phyloP scores from a whole-genome alignment of 2,797 vertebrate genomes.

The Taeniopygia guttata region DNA sequence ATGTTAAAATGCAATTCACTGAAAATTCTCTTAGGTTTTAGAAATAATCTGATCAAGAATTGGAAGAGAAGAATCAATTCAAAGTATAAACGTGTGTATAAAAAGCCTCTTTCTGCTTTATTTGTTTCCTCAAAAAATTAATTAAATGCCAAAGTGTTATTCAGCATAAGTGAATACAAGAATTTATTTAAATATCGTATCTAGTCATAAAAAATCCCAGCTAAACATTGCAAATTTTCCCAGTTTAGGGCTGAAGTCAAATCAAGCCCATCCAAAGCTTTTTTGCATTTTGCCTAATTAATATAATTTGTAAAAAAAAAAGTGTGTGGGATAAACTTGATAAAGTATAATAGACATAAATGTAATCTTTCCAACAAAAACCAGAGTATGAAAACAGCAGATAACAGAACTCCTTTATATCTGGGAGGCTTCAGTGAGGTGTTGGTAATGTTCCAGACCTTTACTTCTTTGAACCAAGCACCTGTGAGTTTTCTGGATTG shows the following conservation, averaged over 20 bases:
- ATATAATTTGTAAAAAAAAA: background rate
- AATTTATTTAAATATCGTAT: constrained; percentile 6
- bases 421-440: background rate
- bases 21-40: constrained; percentile 2
- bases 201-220: constrained; percentile 9
- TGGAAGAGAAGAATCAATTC: background rate
- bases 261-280: background rate
- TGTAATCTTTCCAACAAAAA: background rate
- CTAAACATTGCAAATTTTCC: background rate
- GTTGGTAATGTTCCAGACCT: background rate
- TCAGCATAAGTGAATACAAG: constrained; percentile 22
- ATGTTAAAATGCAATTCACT: background rate
- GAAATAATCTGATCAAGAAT: constrained; percentile 19
- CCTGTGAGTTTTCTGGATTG: background rate
- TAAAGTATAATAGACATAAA: background rate
- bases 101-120: background rate
- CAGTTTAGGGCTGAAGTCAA: background rate
- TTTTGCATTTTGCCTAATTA: background rate
- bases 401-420: background rate
- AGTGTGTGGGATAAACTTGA: background rate
- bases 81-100: constrained; percentile 30
- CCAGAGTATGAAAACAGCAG: background rate
- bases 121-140: constrained; percentile 23
- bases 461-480: background rate
- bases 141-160: constrained; percentile 15